Conservation (phyloP, 1,140 invertebrate species). For the Calliopsis andreniformis region DNA sequence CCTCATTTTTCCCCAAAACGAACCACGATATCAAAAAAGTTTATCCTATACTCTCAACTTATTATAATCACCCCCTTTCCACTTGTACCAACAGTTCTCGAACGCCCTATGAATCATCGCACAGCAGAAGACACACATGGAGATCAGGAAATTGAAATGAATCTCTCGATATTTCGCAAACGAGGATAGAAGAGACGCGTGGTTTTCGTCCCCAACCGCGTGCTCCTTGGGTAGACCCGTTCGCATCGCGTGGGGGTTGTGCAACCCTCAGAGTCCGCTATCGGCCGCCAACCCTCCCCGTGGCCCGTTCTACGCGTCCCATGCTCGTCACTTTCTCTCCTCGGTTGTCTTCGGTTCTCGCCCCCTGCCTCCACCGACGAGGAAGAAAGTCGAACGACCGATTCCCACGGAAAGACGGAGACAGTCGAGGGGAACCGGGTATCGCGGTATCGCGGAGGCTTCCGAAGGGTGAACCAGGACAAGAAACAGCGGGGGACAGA, state of each 20-base stretch:
- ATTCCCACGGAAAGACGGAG: not conserved
- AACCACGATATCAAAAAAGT: too few relatives aligned
- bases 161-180: too few relatives aligned
- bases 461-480: constrained; percentile 28
- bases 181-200: not conserved
- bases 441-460: constrained; percentile 13
- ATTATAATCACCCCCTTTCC: too few relatives aligned
- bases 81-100: too few relatives aligned
- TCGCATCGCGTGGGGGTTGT: not conserved
- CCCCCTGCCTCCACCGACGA: not conserved
- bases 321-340: constrained; percentile 65
- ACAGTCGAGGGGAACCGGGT: not conserved
- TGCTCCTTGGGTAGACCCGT: constrained; percentile 1
- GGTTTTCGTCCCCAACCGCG: not conserved
- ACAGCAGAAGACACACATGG: not conserved
- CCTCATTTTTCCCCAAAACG: too few relatives aligned
- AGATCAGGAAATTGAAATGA: too few relatives aligned
- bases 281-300: constrained; percentile 1
- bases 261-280: not conserved
- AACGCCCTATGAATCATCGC: not conserved
- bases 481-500: not conserved
- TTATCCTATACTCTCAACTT: too few relatives aligned
- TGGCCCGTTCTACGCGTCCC: constrained; percentile 30
- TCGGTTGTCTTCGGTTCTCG: constrained; percentile 28
- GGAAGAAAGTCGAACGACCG: constrained; percentile 10